Percentiles rank a stretch among this genome's conserved stretches.
Evolutionary conservation across 2,797 vertebrate species (phyloP).

Genomic region (Erpetoichthys calabaricus): DNA sequence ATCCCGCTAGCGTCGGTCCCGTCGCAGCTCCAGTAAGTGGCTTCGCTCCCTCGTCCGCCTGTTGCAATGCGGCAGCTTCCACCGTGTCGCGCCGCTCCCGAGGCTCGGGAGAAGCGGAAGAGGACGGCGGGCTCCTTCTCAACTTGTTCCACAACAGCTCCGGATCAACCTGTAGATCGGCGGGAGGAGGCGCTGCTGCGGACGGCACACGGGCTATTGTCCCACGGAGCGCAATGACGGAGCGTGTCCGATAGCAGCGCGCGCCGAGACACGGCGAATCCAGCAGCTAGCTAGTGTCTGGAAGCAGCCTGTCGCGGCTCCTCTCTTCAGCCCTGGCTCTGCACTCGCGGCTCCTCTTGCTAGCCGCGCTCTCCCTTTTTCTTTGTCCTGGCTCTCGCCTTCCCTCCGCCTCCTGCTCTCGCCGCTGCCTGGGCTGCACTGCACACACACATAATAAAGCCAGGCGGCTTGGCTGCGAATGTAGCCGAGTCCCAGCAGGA

Average conservation of each 20-base stretch:
- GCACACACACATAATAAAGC: constrained; percentile 99
- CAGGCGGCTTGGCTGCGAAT: constrained; percentile 94
- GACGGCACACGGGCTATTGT: constrained; percentile 28
- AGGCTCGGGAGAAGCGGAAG: constrained; percentile 22
- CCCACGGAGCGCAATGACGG: too few relatives aligned
- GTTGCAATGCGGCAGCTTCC: constrained; percentile 91
- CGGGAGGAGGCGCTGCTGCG: constrained; percentile 45
- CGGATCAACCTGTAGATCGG: constrained; percentile 54
- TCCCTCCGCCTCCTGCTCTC: constrained; percentile 94
- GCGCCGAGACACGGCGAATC: neutral
- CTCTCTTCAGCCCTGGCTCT: constrained; percentile 25
- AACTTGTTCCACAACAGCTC: constrained; percentile 16
- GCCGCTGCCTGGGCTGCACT: constrained; percentile 95
- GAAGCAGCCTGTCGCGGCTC: constrained; percentile 13
- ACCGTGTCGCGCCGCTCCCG: constrained; percentile 8
- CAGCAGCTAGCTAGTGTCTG: constrained; percentile 6
- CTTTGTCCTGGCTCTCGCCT: constrained; percentile 96
- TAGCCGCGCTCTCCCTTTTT: constrained; percentile 90
- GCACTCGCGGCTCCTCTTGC: constrained; percentile 51
- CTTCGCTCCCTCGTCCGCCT: constrained; percentile 44
- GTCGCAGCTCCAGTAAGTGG: constrained; percentile 19
- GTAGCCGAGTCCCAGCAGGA: constrained; percentile 98
- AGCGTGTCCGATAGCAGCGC: constrained; percentile 17
- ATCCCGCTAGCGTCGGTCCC: constrained; percentile 42
- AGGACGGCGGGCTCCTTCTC: constrained; percentile 23